Evolutionary conservation across 2,797 vertebrate species (phyloP).

Genomic region (Leucoraja ocellata): DNA sequence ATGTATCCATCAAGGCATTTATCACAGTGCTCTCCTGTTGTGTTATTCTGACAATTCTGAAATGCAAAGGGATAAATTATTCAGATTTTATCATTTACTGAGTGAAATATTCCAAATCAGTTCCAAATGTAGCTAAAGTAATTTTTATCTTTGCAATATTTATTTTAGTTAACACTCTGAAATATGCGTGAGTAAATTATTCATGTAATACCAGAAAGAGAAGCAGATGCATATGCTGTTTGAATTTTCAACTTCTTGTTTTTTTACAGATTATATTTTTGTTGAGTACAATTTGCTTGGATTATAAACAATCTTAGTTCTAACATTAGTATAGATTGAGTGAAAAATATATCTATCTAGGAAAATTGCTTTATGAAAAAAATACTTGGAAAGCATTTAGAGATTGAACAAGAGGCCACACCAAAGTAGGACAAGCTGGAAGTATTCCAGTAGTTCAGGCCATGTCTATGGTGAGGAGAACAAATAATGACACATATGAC

Average conservation of each 20-base stretch:
- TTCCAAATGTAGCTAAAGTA: neutral
- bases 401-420: neutral
- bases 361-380: neutral
- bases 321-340: neutral
- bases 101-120: neutral
- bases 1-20: conserved; percentile 73
- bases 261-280: neutral
- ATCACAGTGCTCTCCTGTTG: conserved; percentile 81
- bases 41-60: conserved; percentile 80
- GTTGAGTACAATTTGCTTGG: neutral
- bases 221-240: neutral
- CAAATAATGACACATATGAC: too few relatives aligned
- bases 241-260: neutral
- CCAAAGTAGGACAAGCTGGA: neutral
- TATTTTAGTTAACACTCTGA: neutral
- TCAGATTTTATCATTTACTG: neutral
- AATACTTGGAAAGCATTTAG: neutral
- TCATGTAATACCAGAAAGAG: neutral
- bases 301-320: neutral
- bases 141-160: neutral
- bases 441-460: too few relatives aligned
- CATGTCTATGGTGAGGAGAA: too few relatives aligned
- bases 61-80: conserved; percentile 43
- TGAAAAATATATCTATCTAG: neutral
- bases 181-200: neutral